Evolutionary conservation across 2,888 invertebrate genomes (phyloP).

Genomic region (Ecliptopera silaceata): DNA sequence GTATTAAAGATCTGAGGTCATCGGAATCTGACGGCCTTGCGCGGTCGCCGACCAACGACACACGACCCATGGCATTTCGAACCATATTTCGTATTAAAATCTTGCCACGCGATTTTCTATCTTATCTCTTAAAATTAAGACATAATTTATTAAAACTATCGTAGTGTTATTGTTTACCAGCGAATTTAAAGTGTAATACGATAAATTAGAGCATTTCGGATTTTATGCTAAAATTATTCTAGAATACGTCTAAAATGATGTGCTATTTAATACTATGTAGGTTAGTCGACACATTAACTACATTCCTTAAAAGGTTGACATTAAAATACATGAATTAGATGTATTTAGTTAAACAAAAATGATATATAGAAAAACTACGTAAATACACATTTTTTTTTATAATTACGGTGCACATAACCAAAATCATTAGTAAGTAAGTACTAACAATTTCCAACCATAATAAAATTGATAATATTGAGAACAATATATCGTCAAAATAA

Average conservation of each 20-base stretch:
- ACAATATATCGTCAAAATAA: too few relatives aligned
- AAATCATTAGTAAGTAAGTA: too few relatives aligned
- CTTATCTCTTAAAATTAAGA: conserved; percentile 38
- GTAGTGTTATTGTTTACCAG: conserved; percentile 33
- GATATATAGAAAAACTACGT: too few relatives aligned
- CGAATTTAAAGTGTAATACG: conserved; percentile 37
- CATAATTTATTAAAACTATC: conserved; percentile 32
- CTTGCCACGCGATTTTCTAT: conserved; percentile 9
- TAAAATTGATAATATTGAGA: too few relatives aligned
- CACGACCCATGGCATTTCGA: conserved; percentile 68
- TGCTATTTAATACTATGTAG: background rate
- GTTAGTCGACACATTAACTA: background rate
- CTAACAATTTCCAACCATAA: too few relatives aligned
- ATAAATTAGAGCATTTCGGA: conserved; percentile 44
- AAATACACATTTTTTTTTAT: too few relatives aligned
- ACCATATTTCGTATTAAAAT: conserved; percentile 28
- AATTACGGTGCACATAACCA: too few relatives aligned
- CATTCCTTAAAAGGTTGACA: background rate
- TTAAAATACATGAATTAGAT: background rate
- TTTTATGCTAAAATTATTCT: conserved; percentile 16
- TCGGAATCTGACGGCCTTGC: conserved; percentile 77
- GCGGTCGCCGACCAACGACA: conserved; percentile 76
- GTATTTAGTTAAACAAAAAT: too few relatives aligned
- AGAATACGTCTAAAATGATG: conserved; percentile 13
- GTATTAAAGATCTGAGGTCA: conserved; percentile 67